Percentiles rank a stretch among this genome's conserved stretches.
Conservation (phyloP, 2,113 vertebrate species). For the Heterotis niloticus region DNA sequence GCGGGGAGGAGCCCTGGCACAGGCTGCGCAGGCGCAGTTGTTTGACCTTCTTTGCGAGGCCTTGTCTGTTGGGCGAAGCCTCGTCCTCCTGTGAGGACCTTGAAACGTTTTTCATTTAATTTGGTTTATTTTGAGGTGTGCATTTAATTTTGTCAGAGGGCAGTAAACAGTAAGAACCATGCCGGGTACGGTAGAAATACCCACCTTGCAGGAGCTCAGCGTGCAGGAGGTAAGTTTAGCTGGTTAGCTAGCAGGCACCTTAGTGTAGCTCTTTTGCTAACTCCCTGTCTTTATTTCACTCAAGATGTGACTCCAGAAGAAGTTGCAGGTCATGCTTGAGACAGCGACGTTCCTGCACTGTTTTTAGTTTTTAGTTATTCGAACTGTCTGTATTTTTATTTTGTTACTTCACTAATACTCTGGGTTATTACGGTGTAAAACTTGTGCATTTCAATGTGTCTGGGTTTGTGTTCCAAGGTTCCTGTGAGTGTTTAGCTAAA, state of each 20-base stretch:
- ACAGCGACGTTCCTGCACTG: too few relatives aligned
- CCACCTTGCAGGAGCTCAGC: constrained; percentile 75
- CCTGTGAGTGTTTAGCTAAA: too few relatives aligned
- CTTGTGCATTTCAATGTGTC: too few relatives aligned
- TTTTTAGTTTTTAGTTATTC: too few relatives aligned
- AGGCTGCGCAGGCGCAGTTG: constrained; percentile 37
- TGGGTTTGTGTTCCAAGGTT: too few relatives aligned
- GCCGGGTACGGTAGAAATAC: constrained; percentile 69
- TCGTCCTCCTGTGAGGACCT: constrained; percentile 49
- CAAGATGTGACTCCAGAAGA: too few relatives aligned
- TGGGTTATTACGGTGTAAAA: too few relatives aligned
- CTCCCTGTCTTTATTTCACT: not conserved
- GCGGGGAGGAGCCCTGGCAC: not conserved
- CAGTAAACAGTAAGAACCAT: constrained; percentile 52
- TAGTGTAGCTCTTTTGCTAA: too few relatives aligned
- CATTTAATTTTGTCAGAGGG: constrained; percentile 11
- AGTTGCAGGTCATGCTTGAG: too few relatives aligned
- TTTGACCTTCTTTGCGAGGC: constrained; percentile 62
- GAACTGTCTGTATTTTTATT: too few relatives aligned
- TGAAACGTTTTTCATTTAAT: constrained; percentile 37
- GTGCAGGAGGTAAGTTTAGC: constrained; percentile 79
- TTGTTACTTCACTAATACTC: too few relatives aligned
- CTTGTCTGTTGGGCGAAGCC: constrained; percentile 15
- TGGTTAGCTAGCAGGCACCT: not conserved
- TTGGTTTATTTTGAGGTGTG: constrained; percentile 21